Evolutionary conservation across 2,888 invertebrate genomes (phyloP), one percentile per base, ranked within the genome.

Genomic region (Uloborus plumipes): DNA sequence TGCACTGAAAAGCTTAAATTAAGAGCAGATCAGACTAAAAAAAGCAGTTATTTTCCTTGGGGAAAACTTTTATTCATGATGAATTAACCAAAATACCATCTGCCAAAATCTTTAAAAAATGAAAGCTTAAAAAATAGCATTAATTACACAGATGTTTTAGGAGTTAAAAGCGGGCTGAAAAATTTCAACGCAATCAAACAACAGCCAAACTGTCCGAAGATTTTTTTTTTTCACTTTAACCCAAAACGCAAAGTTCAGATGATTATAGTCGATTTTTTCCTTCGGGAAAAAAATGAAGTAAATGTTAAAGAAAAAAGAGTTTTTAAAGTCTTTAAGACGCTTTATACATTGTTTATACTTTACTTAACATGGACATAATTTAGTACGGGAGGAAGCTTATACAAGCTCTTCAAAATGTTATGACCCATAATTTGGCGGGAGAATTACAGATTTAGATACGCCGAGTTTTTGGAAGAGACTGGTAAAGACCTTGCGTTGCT

Each of bases 361-460:
- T 75, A 55, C 59, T 75, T 66, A 75, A 66, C 66, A 66, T 59
- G 66, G 65, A 59, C 66, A 67, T 51, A 69, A 69, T 76, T 76
- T 62, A 51, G 67, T 22, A 50, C 18, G 39, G 62, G 49, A 26
- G 49, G 59, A 51, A 69, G 49, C 72, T 9, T 20, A 16, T 62
- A 50, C 39, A 47, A 74, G 55, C 65, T 66, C 50, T 31, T 67
- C 76, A 69, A 70, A 77, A 55, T 53, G 51, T 62, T 70, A 64
- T 16, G 70, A 64, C 62, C 77, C 77, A 77, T 77, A 77, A 77
- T 77, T 77, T 77, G 62, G 58, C 26, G 51, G 61, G 69, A 69
- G 53, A 53, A 53, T 77, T 59, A 67, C 76, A 67, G 67, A 69
- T 69, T 66, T 66, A 61, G 76, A 75, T 65, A 65, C 73, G 66